Percentiles rank a stretch among this genome's conserved stretches.
phyloP scores from a whole-genome alignment of 2,797 vertebrate genomes.

The Rousettus madagascariensis region DNA sequence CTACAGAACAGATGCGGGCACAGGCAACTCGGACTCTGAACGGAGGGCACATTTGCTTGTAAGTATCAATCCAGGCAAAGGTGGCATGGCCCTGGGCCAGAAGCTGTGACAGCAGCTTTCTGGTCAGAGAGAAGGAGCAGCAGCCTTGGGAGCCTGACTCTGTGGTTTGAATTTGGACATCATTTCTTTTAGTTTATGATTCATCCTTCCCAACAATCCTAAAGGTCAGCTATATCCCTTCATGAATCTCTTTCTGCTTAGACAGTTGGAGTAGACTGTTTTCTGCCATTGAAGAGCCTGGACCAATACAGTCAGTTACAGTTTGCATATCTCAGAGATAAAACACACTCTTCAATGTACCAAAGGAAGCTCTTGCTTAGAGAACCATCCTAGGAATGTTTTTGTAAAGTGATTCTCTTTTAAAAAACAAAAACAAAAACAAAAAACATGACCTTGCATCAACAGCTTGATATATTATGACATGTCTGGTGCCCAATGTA shows the following conservation, averaged over 20 bases:
- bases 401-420: neutral
- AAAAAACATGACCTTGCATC: neutral
- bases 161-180: neutral
- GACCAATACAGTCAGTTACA: rapidly evolving
- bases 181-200: neutral
- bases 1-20: neutral
- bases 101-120: neutral
- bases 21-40: neutral
- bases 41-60: rapidly evolving
- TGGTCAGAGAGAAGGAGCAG: neutral
- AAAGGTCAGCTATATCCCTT: neutral
- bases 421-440: neutral
- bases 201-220: neutral
- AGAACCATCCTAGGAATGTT: neutral
- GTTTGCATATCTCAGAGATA: neutral
- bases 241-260: neutral
- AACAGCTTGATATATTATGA: neutral
- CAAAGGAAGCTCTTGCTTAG: neutral
- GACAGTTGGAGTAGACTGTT: neutral
- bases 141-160: neutral
- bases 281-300: neutral
- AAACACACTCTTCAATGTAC: neutral
- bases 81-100: neutral
- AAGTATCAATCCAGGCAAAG: neutral
- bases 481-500: neutral